These are phyloP conservation scores for Hydrocynus forskahlii DNA, from an alignment of 2,797 vertebrate genomes.

Conservation along the genomic window DNA sequence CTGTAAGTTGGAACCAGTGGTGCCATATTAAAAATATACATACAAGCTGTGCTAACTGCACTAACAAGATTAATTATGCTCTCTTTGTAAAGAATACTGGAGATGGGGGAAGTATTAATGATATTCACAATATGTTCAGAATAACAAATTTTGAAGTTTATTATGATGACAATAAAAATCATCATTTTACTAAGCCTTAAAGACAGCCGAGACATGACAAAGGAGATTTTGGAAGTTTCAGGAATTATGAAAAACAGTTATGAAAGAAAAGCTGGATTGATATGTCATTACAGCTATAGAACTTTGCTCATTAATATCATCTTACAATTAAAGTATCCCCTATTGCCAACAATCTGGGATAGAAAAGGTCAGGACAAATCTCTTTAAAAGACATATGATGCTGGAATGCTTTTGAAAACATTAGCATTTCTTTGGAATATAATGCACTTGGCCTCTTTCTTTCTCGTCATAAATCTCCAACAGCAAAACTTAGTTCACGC, in stretches of 20 bases:
- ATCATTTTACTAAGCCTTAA: no score
- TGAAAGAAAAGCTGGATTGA: background rate
- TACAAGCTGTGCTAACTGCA: no score
- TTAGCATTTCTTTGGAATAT: background rate
- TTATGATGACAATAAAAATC: background rate
- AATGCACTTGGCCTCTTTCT: background rate
- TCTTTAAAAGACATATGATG: background rate
- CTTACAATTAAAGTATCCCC: background rate
- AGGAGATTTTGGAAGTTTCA: background rate
- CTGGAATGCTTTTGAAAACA: background rate
- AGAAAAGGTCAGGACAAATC: background rate
- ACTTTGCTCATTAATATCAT: background rate
- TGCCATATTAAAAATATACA: no score
- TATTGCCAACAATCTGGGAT: background rate
- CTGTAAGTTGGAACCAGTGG: no score
- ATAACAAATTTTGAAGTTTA: no score
- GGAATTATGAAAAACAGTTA: background rate
- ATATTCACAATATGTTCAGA: no score
- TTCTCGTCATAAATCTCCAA: background rate
- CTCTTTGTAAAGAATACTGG: no score
- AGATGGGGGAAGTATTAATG: no score
- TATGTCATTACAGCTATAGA: background rate
- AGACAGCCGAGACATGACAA: no score
- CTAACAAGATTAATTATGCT: no score
- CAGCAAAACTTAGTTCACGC: background rate